Evolutionary conservation across 2,797 vertebrate species (phyloP).

Genomic region (Tiaroga cobitis): DNA sequence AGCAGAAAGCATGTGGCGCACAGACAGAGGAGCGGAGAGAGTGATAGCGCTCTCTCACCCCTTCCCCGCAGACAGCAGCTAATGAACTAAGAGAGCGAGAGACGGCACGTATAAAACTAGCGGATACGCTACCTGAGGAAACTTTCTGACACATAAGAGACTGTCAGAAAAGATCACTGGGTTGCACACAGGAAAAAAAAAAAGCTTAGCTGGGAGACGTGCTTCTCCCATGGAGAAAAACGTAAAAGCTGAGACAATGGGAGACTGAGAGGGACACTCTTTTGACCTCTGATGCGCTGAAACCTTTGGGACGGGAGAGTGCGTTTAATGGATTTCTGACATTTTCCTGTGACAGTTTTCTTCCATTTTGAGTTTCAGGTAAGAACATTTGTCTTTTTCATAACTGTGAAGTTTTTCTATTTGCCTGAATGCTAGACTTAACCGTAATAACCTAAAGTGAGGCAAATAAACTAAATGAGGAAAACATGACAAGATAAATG

Average conservation of each 20-base stretch:
- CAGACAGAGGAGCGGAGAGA: slow-evolving; percentile 32
- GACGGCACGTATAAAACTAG: slow-evolving; percentile 20
- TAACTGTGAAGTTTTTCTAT: neutral
- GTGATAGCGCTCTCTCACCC: slow-evolving; percentile 18
- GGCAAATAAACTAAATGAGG: neutral
- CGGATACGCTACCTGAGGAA: slow-evolving; percentile 41
- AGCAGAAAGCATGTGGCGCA: slow-evolving; percentile 16
- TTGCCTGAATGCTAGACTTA: neutral
- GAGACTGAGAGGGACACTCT: slow-evolving; percentile 26
- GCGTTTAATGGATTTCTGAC: slow-evolving; percentile 40
- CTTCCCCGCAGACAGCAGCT: slow-evolving; percentile 35
- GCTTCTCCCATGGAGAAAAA: slow-evolving; percentile 14
- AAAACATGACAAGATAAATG: slow-evolving; percentile 11
- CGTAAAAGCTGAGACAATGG: slow-evolving; percentile 18
- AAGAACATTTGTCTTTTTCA: neutral
- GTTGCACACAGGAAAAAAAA: neutral
- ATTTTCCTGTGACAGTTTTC: slow-evolving; percentile 23
- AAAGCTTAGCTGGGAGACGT: slow-evolving; percentile 12
- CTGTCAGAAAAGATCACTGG: slow-evolving; percentile 9
- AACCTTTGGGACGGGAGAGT: neutral
- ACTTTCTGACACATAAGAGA: slow-evolving; percentile 43
- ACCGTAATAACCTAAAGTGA: neutral
- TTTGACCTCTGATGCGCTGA: slow-evolving; percentile 50
- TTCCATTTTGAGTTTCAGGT: slow-evolving; percentile 29
- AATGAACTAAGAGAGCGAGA: slow-evolving; percentile 50